phyloP scores from a whole-genome alignment of 2,888 invertebrate genomes.

The Autographa pulchrina region DNA sequence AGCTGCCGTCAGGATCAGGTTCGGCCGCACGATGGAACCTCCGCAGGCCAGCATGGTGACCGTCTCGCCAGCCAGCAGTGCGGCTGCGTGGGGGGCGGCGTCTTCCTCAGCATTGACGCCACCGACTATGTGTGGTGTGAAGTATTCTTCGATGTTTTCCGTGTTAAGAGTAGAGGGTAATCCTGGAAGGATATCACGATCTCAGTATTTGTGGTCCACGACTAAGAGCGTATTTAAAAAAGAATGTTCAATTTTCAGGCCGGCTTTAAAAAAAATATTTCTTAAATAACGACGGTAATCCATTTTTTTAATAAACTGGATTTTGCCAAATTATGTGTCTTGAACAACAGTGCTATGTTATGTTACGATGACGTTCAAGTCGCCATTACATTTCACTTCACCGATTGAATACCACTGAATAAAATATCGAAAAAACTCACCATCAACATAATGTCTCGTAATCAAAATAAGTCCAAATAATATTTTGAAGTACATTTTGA shows the following conservation, averaged over 20 bases:
- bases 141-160: constrained; percentile 25
- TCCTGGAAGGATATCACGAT: constrained; percentile 27
- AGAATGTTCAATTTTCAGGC: too few species aligned
- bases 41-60: constrained; percentile 54
- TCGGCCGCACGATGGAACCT: constrained; percentile 32
- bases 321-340: too few species aligned
- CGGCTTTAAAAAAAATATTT: too few species aligned
- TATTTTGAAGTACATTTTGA: constrained; percentile 25
- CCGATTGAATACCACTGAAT: too few species aligned
- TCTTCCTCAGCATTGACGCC: constrained; percentile 61
- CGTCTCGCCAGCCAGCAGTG: constrained; percentile 55
- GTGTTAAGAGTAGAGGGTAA: constrained; percentile 30
- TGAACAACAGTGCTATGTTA: too few species aligned
- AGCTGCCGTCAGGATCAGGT: constrained; percentile 63
- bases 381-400: too few species aligned
- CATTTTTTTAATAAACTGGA: too few species aligned
- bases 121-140: constrained; percentile 61
- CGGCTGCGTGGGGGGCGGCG: constrained; percentile 64
- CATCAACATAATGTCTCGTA: constrained; percentile 7
- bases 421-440: constrained; percentile 20
- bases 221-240: too few species aligned
- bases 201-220: too few species aligned
- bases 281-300: too few species aligned
- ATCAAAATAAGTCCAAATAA: constrained; percentile 8
- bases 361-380: too few species aligned